These are phyloP conservation scores for Andrena praecox DNA, from an alignment of 2,888 invertebrate species.

Conservation along the genomic window DNA sequence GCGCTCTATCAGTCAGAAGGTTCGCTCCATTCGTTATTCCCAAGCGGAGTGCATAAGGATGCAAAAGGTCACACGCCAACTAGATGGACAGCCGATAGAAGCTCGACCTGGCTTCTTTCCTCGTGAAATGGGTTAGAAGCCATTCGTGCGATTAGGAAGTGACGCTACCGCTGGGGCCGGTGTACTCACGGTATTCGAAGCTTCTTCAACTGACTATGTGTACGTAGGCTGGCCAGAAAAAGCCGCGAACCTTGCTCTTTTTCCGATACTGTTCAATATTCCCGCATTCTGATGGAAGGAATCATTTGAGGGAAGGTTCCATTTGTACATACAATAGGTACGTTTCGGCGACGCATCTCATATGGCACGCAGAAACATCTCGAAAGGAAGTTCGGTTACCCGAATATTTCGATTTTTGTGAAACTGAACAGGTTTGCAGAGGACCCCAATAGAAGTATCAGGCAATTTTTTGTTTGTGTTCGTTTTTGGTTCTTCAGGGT, in stretches of 20 bases:
- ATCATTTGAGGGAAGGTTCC: background rate
- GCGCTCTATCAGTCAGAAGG: constrained; percentile 35
- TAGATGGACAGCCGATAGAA: constrained; percentile 80
- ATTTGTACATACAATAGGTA: constrained; percentile 2
- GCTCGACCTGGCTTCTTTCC: constrained; percentile 76
- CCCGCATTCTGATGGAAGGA: constrained; percentile 2
- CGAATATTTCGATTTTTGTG: too few relatives aligned
- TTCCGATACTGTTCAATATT: background rate
- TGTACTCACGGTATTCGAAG: constrained; percentile 49
- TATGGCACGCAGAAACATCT: too few relatives aligned
- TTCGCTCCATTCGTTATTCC: constrained; percentile 62
- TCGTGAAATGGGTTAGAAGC: constrained; percentile 75
- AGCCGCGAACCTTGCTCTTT: constrained; percentile 42
- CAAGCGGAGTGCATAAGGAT: constrained; percentile 65
- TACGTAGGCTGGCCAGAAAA: background rate
- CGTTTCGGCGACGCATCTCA: too few relatives aligned
- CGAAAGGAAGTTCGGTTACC: too few relatives aligned
- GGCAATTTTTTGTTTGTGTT: too few relatives aligned
- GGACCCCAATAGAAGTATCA: too few relatives aligned
- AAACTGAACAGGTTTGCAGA: too few relatives aligned
- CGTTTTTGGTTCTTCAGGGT: too few relatives aligned
- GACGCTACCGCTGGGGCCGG: constrained; percentile 63
- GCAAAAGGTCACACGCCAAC: constrained; percentile 81
- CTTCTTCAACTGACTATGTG: constrained; percentile 33
- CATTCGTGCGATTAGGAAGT: constrained; percentile 70